A percentile compares a stretch with the other conserved stretches of the same genome.
Evolutionary conservation across 2,113 vertebrate genomes (phyloP).

Genomic region (Galeopterus variegatus): DNA sequence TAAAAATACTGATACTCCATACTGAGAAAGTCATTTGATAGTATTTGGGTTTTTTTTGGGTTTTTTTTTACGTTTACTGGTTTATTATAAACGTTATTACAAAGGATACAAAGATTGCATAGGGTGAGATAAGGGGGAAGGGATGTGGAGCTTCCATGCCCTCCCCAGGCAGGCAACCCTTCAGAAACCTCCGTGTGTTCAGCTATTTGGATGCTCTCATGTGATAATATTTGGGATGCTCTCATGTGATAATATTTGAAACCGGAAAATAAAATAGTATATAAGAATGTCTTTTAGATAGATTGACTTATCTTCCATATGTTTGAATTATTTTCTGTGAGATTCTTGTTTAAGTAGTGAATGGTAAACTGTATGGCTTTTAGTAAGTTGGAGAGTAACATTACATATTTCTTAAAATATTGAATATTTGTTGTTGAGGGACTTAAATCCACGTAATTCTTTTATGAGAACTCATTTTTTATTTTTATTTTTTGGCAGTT

Average conservation of each 20-base stretch:
- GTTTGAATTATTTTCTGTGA: not conserved
- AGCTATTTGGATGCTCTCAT: no score
- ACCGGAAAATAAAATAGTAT: not conserved
- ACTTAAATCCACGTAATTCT: constrained; percentile 18
- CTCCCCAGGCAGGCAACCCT: no score
- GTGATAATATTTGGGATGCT: not conserved
- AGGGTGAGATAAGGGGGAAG: no score
- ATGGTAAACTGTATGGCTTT: not conserved
- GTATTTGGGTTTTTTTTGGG: not conserved
- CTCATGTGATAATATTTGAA: not conserved
- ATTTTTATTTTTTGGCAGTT: no score
- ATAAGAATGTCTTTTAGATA: not conserved
- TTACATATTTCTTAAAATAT: constrained; percentile 37
- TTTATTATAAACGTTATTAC: no score
- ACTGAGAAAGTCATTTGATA: not conserved
- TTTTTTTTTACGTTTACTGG: no score
- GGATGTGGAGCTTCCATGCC: no score
- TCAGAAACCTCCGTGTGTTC: no score
- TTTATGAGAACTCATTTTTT: not conserved
- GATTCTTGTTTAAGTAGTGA: constrained; percentile 5
- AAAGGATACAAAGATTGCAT: no score
- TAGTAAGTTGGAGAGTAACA: not conserved
- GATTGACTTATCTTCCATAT: not conserved
- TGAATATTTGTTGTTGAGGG: not conserved
- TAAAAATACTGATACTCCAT: not conserved